Evolutionary conservation across 1,140 invertebrate genomes (phyloP), one percentile per base, ranked within the genome.

Genomic region (Leptinotarsa undecemlineata): DNA sequence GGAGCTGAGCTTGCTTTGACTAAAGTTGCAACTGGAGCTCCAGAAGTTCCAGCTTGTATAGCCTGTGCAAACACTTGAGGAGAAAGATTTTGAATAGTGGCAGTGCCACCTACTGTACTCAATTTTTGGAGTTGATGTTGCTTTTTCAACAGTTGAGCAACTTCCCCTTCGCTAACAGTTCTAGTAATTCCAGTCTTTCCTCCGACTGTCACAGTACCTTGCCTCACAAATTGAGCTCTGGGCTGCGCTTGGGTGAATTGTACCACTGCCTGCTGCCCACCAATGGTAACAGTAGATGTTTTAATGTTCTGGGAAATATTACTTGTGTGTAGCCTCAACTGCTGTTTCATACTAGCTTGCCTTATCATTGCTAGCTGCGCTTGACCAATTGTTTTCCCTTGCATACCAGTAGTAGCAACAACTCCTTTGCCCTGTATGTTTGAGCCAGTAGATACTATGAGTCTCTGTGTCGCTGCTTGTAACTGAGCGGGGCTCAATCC

Each of bases 61-160:
- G 89, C 87, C 77, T 91, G 90, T 0, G 90, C 87, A 26, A 90
- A 86, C 8, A 90, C 83, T 77, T 90, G 89, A 0, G 87, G 85
- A 2, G 88, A 85, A 4, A 89, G 76, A 6, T 84, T 86, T 74
- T 85, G 83, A 66, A 86, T 82, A 11, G 81, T 83, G 63, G 78
- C 76, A 66, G 76, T 79, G 75, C 80, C 79, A 72, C 77, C 73
- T 4, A 84, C 84, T 19, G 85, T 80, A 0, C 85, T 83, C 15
- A 87, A 82, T 77, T 89, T 87, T 73, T 90, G 88, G 47, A 89
- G 87, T 66, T 89, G 88, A 20, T 90, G 87, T 74, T 93, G 91
- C 19, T 90, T 86, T 77, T 93, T 93, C 0, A 94, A 83, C 19
- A 94, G 75, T 13, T 91, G 89, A 13, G 90, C 88, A 87, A 94